These are phyloP conservation scores for Meghimatium bilineatum DNA, from an alignment of 2,888 invertebrate genomes.

Conservation along the genomic window DNA sequence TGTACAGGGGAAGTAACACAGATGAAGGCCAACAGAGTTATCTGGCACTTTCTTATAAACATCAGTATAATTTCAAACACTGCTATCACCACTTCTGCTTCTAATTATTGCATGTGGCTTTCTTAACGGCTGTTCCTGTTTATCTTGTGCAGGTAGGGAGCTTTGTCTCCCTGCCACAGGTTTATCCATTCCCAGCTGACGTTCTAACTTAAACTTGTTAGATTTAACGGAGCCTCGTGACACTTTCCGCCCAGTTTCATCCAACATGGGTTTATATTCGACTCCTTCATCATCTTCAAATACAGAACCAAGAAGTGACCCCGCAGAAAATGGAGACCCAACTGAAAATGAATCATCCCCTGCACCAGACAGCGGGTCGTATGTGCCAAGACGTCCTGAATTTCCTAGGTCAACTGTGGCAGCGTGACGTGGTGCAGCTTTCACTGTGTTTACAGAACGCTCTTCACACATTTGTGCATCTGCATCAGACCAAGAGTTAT, in stretches of 20 bases:
- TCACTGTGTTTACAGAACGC: constrained; percentile 7
- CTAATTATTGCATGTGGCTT: neutral
- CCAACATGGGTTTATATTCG: constrained; percentile 31
- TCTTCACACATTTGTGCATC: constrained; percentile 37
- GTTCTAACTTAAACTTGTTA: constrained; percentile 26
- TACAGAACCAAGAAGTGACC: constrained; percentile 37
- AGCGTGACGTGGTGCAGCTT: constrained; percentile 37
- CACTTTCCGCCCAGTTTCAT: neutral
- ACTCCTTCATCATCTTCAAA: constrained; percentile 46
- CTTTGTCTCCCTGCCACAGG: constrained; percentile 8
- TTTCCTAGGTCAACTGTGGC: constrained; percentile 47
- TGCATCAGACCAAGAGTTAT: constrained; percentile 47
- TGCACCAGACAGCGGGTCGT: neutral
- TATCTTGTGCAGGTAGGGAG: neutral
- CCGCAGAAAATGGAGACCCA: neutral
- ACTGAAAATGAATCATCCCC: neutral
- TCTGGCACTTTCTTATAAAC: too few species aligned
- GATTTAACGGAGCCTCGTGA: neutral
- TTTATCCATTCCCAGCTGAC: constrained; percentile 35
- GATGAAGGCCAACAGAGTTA: too few species aligned
- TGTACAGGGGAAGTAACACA: too few species aligned
- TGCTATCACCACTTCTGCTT: neutral
- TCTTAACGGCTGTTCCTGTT: neutral
- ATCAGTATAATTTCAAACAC: neutral
- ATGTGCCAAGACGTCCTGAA: neutral